A percentile compares a stretch with the other conserved stretches of the same genome.
These are phyloP conservation scores for Andrena cerasifolii DNA, from an alignment of 1,140 invertebrate species.

Conservation along the genomic window DNA sequence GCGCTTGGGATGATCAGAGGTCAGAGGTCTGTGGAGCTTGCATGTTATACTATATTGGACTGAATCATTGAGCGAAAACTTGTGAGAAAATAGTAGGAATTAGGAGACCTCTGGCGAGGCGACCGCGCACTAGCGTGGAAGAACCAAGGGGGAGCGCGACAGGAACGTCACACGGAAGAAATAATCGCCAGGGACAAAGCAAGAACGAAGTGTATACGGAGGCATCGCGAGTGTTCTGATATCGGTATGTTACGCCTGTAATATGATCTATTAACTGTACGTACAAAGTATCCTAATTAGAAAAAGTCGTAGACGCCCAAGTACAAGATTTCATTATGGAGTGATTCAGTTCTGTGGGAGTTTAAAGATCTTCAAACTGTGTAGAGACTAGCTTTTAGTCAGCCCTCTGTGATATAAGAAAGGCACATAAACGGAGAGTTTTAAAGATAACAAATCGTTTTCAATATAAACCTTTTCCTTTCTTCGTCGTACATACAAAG, in stretches of 20 bases:
- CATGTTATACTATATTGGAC: no score
- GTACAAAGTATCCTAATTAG: neutral
- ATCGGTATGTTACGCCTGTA: constrained; percentile 30
- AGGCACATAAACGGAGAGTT: no score
- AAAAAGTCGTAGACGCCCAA: neutral
- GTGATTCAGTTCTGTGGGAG: neutral
- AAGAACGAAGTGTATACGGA: constrained; percentile 15
- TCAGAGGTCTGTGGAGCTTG: no score
- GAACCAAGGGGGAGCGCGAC: no score
- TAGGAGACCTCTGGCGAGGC: no score
- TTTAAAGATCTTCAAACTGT: neutral
- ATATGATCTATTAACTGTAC: neutral
- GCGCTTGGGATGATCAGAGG: no score
- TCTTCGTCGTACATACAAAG: constrained; percentile 9
- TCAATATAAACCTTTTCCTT: neutral
- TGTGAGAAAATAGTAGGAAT: no score
- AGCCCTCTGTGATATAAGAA: no score
- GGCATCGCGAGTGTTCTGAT: neutral
- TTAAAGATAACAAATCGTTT: neutral
- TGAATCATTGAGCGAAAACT: no score
- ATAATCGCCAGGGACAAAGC: constrained; percentile 13
- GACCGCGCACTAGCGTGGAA: no score
- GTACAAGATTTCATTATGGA: neutral
- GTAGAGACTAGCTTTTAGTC: neutral
- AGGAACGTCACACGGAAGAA: no score